A percentile compares a stretch with the other conserved stretches of the same genome.
Conservation (phyloP, 2,113 vertebrate species). For the Gopherus evgoodei region DNA sequence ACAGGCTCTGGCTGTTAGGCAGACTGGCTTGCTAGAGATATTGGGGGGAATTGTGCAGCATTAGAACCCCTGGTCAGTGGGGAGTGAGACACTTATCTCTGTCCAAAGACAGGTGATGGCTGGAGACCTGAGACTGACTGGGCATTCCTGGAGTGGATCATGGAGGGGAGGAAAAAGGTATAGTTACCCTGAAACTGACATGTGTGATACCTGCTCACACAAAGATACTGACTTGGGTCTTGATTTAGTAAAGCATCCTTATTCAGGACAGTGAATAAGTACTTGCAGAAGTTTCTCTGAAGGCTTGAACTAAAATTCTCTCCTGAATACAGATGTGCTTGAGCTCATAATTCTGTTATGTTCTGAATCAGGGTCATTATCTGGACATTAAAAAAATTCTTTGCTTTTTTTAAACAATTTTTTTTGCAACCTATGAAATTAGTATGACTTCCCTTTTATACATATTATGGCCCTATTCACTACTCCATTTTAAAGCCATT, state of each 20-base stretch:
- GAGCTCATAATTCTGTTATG: neutral
- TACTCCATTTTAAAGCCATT: neutral
- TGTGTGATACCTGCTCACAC: neutral
- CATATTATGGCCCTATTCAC: neutral
- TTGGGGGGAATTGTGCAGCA: neutral
- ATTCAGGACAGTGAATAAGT: neutral
- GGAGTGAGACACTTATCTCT: neutral
- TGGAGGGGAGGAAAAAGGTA: neutral
- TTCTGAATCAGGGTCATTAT: neutral
- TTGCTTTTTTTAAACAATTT: neutral
- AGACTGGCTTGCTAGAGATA: neutral
- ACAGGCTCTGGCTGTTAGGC: neutral
- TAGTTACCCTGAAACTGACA: neutral
- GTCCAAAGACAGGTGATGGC: neutral
- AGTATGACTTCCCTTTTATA: neutral
- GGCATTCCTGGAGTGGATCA: neutral
- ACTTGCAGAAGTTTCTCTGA: neutral
- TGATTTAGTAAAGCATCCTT: neutral
- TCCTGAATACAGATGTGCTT: neutral
- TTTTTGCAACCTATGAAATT: neutral
- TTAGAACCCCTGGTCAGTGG: neutral
- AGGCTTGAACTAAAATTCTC: neutral
- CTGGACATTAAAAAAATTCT: neutral
- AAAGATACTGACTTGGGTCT: neutral
- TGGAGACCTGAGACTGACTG: neutral